These are phyloP conservation scores for Theocolax elegans DNA, from an alignment of 1,140 invertebrate genomes.

Conservation along the genomic window DNA sequence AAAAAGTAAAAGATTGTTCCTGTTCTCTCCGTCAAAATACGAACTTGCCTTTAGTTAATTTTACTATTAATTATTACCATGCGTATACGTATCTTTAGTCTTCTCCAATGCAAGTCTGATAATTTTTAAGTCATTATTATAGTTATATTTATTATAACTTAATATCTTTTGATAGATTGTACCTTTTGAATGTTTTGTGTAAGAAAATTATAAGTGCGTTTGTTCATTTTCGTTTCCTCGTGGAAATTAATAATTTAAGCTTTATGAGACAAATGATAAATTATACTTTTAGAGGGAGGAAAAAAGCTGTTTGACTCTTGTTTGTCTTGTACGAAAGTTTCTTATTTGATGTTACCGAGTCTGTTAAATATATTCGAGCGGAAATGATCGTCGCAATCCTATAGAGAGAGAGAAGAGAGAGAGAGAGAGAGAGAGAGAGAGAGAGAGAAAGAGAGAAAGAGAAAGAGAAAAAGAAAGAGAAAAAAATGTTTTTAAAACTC, in stretches of 20 bases:
- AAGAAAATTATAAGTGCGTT: constrained; percentile 8
- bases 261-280: constrained; percentile 14
- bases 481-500: constrained; percentile 27
- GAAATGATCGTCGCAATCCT: constrained; percentile 31
- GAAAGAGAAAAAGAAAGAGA: background rate
- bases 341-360: constrained; percentile 36
- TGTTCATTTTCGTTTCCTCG: constrained; percentile 10
- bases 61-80: constrained; percentile 26
- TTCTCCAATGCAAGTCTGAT: constrained; percentile 40
- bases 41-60: constrained; percentile 13
- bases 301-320: constrained; percentile 34
- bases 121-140: constrained; percentile 31
- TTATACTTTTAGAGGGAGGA: constrained; percentile 24
- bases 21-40: constrained; percentile 25
- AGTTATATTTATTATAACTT: constrained; percentile 36
- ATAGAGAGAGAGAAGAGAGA: constrained; percentile 9
- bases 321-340: constrained; percentile 21
- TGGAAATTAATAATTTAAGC: constrained; percentile 19
- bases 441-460: constrained; percentile 9
- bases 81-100: constrained; percentile 24
- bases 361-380: constrained; percentile 31
- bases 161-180: constrained; percentile 12
- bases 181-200: constrained; percentile 16
- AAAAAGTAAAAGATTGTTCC: constrained; percentile 33
- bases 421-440: background rate